Evolutionary conservation across 2,113 vertebrate genomes (phyloP).

Genomic region (Macroglossus sobrinus): DNA sequence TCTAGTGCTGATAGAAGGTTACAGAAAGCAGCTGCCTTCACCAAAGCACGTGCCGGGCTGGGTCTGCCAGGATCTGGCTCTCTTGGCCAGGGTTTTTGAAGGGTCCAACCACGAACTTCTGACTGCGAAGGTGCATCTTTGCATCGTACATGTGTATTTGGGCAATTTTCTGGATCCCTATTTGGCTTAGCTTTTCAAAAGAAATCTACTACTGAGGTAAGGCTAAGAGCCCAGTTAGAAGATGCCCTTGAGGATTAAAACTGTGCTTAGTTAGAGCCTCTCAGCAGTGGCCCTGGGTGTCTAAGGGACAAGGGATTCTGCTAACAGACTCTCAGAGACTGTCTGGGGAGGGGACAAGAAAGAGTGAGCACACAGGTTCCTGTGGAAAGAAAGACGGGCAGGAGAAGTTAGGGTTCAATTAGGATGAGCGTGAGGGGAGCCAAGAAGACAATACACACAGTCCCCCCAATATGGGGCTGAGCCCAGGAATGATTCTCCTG

Average conservation of each 20-base stretch:
- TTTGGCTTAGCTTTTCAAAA: slow-evolving; percentile 6
- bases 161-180: neutral
- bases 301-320: neutral
- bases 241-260: neutral
- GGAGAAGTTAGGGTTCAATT: neutral
- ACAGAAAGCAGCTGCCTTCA: neutral
- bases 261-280: neutral
- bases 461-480: neutral
- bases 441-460: neutral
- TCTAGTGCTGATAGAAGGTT: neutral
- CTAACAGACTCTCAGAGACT: neutral
- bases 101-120: accelerated
- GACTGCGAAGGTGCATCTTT: accelerated
- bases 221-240: neutral
- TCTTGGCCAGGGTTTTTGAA: neutral
- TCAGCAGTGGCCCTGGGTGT: neutral
- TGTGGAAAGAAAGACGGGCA: neutral
- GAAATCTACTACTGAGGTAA: neutral
- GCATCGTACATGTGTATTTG: no score
- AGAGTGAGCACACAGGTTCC: no score
- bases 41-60: neutral
- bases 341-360: accelerated
- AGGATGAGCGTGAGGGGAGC: neutral
- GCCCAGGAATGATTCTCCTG: neutral
- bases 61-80: neutral